These are phyloP conservation scores for Rambutsinella grinnellia DNA, from an alignment of 2,888 invertebrate species.

Conservation along the genomic window DNA sequence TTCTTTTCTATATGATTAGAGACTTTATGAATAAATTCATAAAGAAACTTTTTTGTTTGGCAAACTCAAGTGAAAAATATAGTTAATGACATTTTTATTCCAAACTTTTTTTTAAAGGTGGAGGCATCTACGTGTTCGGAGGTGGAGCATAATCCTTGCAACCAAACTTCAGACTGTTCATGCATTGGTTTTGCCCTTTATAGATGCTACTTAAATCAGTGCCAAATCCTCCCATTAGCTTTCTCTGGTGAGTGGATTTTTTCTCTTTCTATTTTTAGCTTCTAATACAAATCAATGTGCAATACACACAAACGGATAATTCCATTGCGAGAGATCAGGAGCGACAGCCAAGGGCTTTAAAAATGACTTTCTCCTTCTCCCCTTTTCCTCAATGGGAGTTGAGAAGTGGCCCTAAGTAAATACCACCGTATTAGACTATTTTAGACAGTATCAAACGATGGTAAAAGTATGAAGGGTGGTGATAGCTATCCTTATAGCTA, in stretches of 20 bases:
- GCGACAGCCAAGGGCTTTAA: conserved; percentile 10
- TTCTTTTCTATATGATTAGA: background rate
- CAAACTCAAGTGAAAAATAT: conserved; percentile 8
- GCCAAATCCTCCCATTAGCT: conserved; percentile 63
- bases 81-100: conserved; percentile 40
- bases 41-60: background rate
- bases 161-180: conserved; percentile 62
- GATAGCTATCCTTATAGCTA: too few relatives aligned
- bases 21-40: background rate
- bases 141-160: conserved; percentile 62
- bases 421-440: too few relatives aligned
- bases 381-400: too few relatives aligned
- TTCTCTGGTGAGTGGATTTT: conserved; percentile 54
- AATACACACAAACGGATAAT: conserved; percentile 14
- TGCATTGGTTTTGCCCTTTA: conserved; percentile 64
- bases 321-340: conserved; percentile 29
- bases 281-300: conserved; percentile 33
- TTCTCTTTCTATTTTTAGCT: conserved; percentile 44
- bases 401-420: too few relatives aligned
- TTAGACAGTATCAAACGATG: too few relatives aligned
- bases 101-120: conserved; percentile 56
- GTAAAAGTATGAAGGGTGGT: too few relatives aligned
- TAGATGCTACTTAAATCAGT: conserved; percentile 62
- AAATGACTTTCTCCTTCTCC: conserved; percentile 10
- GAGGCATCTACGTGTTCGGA: conserved; percentile 60